Evolutionary conservation across 64 coral and sea anemone genomes (phyloP).

Genomic region (Exaiptasia diaphana): DNA sequence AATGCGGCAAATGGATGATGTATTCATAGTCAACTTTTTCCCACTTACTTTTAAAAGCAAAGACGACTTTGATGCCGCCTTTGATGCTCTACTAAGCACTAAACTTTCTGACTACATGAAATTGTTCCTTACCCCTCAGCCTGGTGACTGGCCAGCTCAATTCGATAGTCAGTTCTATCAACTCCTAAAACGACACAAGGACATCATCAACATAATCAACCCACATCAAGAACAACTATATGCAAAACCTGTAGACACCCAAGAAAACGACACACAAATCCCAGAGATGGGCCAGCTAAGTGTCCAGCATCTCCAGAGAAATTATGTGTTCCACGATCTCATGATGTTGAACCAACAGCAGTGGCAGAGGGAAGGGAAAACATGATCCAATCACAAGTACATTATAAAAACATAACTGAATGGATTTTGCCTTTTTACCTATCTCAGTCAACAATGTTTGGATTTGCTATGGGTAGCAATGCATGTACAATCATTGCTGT

Average conservation of each 20-base stretch:
- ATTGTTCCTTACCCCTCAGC: conserved; percentile 44
- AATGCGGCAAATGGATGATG: conserved; percentile 62
- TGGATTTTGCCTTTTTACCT: conserved; percentile 14
- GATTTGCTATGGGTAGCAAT: not conserved
- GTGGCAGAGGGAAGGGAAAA: too few species aligned
- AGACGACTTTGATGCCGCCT: conserved; percentile 52
- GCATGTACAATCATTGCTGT: conserved; percentile 39
- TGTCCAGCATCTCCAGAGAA: too few species aligned
- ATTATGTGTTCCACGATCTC: too few species aligned
- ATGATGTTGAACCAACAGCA: too few species aligned
- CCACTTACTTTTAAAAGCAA: conserved; percentile 38
- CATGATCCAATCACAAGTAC: too few species aligned
- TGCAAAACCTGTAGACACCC: too few species aligned
- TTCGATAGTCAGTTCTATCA: too few species aligned
- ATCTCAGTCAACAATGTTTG: conserved; percentile 18
- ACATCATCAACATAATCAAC: too few species aligned
- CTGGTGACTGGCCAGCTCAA: conserved; percentile 61
- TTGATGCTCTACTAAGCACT: conserved; percentile 22
- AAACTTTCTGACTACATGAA: conserved; percentile 20
- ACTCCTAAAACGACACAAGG: too few species aligned
- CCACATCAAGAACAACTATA: too few species aligned
- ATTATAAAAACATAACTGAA: conserved; percentile 20
- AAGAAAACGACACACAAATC: too few species aligned
- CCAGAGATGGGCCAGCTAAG: too few species aligned
- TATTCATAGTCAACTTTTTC: conserved; percentile 50